Conservation (phyloP, 2,113 vertebrate genomes). For the Probosciger aterrimus region DNA sequence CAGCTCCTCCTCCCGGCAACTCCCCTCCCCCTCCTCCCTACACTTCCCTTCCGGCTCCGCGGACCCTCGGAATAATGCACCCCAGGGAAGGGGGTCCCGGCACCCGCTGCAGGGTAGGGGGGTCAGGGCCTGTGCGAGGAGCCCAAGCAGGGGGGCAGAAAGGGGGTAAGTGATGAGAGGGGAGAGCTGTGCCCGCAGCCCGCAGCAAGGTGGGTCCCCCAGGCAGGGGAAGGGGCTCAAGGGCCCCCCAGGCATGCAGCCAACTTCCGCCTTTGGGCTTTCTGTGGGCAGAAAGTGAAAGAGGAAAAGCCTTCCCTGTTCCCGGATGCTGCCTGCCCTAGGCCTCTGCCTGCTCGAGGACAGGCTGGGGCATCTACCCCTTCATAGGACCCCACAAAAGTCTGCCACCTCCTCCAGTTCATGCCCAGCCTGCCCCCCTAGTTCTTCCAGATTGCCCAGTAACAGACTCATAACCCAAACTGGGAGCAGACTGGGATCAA, state of each 20-base stretch:
- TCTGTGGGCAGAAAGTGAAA: slow-evolving; percentile 5
- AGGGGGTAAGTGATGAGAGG: neutral
- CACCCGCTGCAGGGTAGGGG: fast-evolving
- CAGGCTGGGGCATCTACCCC: neutral
- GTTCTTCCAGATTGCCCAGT: neutral
- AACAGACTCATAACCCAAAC: neutral
- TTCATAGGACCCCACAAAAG: fast-evolving
- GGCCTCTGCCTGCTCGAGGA: neutral
- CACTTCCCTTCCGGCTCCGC: neutral
- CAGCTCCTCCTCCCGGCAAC: neutral
- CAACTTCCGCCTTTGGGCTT: neutral
- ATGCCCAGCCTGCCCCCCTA: neutral
- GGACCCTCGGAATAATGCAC: neutral
- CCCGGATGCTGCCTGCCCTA: neutral
- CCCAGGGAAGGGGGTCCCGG: fast-evolving
- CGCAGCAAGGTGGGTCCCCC: fast-evolving
- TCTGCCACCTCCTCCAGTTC: neutral
- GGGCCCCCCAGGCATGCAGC: neutral
- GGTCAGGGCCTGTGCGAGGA: neutral
- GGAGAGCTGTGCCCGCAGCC: neutral
- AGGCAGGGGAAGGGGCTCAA: neutral
- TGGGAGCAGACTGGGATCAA: neutral
- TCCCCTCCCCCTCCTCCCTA: neutral
- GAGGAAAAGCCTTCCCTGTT: slow-evolving; percentile 48
- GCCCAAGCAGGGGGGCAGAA: neutral